A percentile compares a stretch with the other conserved stretches of the same genome.
phyloP scores from a whole-genome alignment of 2,888 invertebrate genomes.

The Asteroscopus sphinx region DNA sequence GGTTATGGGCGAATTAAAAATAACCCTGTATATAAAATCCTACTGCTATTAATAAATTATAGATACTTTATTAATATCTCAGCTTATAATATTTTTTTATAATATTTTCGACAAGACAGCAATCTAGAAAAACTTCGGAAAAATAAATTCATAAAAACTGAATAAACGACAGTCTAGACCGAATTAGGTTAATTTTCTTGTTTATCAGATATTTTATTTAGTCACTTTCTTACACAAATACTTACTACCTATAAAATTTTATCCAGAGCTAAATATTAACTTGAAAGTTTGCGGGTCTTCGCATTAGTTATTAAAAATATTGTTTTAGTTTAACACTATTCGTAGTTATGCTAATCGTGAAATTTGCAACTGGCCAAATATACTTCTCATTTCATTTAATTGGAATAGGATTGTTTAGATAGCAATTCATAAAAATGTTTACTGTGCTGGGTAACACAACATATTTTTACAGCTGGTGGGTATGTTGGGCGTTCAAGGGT shows the following conservation, averaged over 20 bases:
- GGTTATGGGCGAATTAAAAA: too few relatives aligned
- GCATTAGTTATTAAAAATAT: slow-evolving; percentile 33
- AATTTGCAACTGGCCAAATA: slow-evolving; percentile 5
- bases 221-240: slow-evolving; percentile 10
- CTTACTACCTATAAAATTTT: slow-evolving; percentile 14
- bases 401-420: too few relatives aligned
- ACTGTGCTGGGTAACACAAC: too few relatives aligned
- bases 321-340: slow-evolving; percentile 28
- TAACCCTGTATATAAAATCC: too few relatives aligned
- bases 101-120: background rate
- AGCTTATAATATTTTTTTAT: background rate
- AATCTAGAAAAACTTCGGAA: background rate
- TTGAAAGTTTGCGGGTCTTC: slow-evolving; percentile 17
- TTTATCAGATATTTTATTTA: slow-evolving; percentile 21
- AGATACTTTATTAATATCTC: too few relatives aligned
- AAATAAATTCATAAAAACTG: slow-evolving; percentile 17
- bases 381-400: slow-evolving; percentile 13
- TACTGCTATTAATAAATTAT: too few relatives aligned
- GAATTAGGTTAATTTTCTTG: slow-evolving; percentile 30
- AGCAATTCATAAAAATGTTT: too few relatives aligned
- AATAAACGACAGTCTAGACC: slow-evolving; percentile 19
- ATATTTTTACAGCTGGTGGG: too few relatives aligned
- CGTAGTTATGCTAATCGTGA: slow-evolving; percentile 26
- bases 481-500: too few relatives aligned
- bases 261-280: slow-evolving; percentile 6